Evolutionary conservation across 2,888 invertebrate species (phyloP).

Genomic region (Leptinotarsa rubiginosa): DNA sequence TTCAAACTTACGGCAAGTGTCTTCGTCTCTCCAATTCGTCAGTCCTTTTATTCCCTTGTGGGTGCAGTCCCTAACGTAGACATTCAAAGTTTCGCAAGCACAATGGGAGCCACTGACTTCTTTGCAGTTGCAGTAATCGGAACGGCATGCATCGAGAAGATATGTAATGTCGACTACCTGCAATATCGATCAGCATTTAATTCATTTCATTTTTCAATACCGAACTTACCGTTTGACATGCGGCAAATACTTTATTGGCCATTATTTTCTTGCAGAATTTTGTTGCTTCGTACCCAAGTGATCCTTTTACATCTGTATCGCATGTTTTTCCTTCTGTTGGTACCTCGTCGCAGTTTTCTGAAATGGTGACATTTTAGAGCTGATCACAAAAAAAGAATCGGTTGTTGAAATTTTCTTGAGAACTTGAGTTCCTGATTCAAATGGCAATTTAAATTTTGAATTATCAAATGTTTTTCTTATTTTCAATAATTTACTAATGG

Average conservation of each 20-base stretch:
- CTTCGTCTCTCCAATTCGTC: slow-evolving; percentile 81
- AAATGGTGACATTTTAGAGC: slow-evolving; percentile 40
- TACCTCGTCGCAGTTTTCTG: slow-evolving; percentile 71
- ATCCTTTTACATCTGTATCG: slow-evolving; percentile 50
- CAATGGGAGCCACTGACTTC: slow-evolving; percentile 72
- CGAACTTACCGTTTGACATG: slow-evolving; percentile 66
- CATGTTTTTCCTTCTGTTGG: slow-evolving; percentile 70
- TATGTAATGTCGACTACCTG: slow-evolving; percentile 72
- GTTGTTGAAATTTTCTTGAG: too few species aligned
- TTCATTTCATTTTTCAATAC: background rate
- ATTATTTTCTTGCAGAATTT: slow-evolving; percentile 75
- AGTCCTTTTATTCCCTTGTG: slow-evolving; percentile 74
- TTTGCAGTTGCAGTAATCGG: slow-evolving; percentile 80
- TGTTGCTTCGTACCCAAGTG: slow-evolving; percentile 66
- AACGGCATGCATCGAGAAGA: slow-evolving; percentile 79
- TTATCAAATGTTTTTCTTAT: too few species aligned
- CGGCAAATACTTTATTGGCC: slow-evolving; percentile 73
- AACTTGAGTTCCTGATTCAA: too few species aligned
- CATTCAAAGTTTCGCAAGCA: slow-evolving; percentile 81
- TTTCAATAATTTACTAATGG: too few species aligned
- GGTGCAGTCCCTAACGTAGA: slow-evolving; percentile 82
- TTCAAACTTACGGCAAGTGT: slow-evolving; percentile 82
- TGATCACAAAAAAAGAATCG: too few species aligned
- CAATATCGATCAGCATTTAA: slow-evolving; percentile 23
- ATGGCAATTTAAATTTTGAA: too few species aligned